Percentiles rank a stretch among this genome's conserved stretches.
Evolutionary conservation across 2,888 invertebrate genomes (phyloP).

Genomic region (Luperina nickerlii): DNA sequence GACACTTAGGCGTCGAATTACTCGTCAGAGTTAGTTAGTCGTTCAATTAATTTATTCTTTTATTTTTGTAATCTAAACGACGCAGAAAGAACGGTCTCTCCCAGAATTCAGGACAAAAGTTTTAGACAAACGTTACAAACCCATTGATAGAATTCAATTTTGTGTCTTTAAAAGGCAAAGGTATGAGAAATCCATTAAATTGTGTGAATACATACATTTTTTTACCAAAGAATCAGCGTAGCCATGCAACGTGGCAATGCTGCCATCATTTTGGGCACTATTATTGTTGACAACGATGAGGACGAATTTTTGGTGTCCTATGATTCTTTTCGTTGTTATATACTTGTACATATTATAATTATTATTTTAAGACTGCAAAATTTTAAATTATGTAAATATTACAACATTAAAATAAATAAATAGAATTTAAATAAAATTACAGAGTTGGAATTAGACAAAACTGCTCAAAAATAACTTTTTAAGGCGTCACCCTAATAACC

Average conservation of each 20-base stretch:
- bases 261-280: background rate
- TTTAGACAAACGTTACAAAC: background rate
- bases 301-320: background rate
- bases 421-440: background rate
- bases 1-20: too few relatives aligned
- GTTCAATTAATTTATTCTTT: too few relatives aligned
- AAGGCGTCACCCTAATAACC: background rate
- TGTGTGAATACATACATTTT: background rate
- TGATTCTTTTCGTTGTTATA: background rate
- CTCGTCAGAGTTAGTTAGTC: too few relatives aligned
- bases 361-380: background rate
- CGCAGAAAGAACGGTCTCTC: too few relatives aligned
- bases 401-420: background rate
- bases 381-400: background rate
- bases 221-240: background rate
- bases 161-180: background rate
- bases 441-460: background rate
- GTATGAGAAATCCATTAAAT: background rate
- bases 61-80: background rate
- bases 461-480: conserved; percentile 1
- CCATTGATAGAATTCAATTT: too few relatives aligned
- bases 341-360: background rate
- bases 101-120: background rate
- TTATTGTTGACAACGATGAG: background rate
- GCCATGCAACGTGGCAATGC: background rate